Evolutionary conservation across 2,113 vertebrate genomes (phyloP).

Genomic region (Alethe castanea): DNA sequence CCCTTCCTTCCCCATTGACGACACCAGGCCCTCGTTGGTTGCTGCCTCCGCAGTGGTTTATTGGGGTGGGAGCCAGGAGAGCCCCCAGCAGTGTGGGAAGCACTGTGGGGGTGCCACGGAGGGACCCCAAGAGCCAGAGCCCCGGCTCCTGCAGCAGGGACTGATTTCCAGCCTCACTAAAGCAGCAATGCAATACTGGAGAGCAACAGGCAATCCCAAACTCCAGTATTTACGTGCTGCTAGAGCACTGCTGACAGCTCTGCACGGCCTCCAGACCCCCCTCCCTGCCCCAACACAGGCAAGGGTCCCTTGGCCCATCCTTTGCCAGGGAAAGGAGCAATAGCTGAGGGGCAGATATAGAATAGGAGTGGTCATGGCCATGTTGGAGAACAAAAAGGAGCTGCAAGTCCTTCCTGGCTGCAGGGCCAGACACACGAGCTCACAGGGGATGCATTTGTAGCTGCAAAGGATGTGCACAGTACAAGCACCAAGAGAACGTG

Average conservation of each 20-base stretch:
- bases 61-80: background rate
- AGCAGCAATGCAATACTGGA: conserved; percentile 86
- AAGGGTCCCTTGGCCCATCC: background rate
- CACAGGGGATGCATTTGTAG: background rate
- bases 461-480: background rate
- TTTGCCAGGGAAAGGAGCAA: background rate
- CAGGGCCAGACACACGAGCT: background rate
- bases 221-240: conserved; percentile 86
- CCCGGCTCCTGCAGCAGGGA: background rate
- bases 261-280: background rate
- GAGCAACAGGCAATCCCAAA: conserved; percentile 62
- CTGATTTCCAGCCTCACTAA: conserved; percentile 69
- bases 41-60: conserved; percentile 59
- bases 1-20: background rate
- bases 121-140: background rate
- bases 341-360: rapidly evolving
- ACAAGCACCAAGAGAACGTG: background rate
- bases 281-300: background rate
- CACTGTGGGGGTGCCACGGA: background rate
- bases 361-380: background rate
- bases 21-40: background rate
- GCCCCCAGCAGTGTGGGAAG: background rate
- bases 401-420: background rate
- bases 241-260: conserved; percentile 71
- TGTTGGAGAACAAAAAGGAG: background rate